A percentile compares a stretch with the other conserved stretches of the same genome.
Conservation (phyloP, 53 echinoderm and acorn worm genomes). For the Arbacia lixula region DNA sequence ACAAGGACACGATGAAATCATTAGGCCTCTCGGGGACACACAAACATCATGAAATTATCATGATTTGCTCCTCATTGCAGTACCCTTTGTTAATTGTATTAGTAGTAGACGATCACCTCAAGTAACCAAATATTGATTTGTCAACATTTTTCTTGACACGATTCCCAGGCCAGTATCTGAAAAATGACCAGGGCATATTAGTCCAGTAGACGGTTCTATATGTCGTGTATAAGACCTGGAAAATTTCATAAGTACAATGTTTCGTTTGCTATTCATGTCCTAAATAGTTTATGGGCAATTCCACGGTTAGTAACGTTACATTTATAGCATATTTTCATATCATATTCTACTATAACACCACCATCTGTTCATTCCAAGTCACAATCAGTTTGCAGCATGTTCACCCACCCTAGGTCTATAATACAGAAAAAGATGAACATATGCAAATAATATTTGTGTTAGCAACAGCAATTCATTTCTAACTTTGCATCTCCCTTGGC, state of each 20-base stretch:
- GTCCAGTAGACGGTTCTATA: conserved; percentile 4
- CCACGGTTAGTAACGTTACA: no score
- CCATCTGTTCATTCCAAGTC: no score
- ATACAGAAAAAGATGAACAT: no score
- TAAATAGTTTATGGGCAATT: no score
- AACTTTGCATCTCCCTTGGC: no score
- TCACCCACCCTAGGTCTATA: no score
- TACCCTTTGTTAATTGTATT: not conserved
- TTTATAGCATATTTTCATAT: no score
- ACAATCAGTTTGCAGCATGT: no score
- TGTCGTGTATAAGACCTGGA: not conserved
- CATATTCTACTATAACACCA: no score
- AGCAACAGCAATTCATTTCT: no score
- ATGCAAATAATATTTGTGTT: no score
- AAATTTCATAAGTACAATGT: not conserved
- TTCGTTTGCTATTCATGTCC: not conserved
- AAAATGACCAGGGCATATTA: not conserved
- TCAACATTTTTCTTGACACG: not conserved
- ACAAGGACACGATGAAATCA: not conserved
- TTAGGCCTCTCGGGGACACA: not conserved
- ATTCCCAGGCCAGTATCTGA: not conserved
- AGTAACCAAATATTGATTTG: not conserved
- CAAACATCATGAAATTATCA: not conserved
- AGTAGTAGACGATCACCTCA: not conserved
- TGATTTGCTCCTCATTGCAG: not conserved